Percentiles rank a stretch among this genome's conserved stretches.
These are phyloP conservation scores for Drosophila arawakana DNA, from an alignment of 1,140 invertebrate genomes.

Conservation along the genomic window DNA sequence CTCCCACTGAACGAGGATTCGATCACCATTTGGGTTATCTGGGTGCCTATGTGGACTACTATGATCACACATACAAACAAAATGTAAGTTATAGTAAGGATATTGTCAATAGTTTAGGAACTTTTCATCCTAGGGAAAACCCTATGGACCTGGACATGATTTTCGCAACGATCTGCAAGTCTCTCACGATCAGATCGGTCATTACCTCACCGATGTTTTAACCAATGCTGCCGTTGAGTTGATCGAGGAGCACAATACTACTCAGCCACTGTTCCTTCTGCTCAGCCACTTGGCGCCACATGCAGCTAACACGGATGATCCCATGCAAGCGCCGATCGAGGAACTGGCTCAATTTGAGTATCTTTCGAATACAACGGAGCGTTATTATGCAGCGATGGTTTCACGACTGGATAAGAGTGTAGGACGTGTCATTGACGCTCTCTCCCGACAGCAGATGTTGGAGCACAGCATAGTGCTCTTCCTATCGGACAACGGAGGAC, in stretches of 20 bases:
- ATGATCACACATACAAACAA: slow-evolving; percentile 88
- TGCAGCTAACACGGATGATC: slow-evolving; percentile 88
- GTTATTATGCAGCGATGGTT: slow-evolving; percentile 94
- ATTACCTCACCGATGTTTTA: slow-evolving; percentile 92
- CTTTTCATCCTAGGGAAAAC: slow-evolving; percentile 28
- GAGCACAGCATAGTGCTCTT: slow-evolving; percentile 90
- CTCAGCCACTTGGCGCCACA: slow-evolving; percentile 93
- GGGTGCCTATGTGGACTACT: slow-evolving; percentile 93
- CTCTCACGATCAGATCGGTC: slow-evolving; percentile 86
- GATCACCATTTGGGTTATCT: slow-evolving; percentile 93
- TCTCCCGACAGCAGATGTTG: slow-evolving; percentile 88
- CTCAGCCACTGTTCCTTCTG: slow-evolving; percentile 90
- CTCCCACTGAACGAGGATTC: slow-evolving; percentile 92
- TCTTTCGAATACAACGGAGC: slow-evolving; percentile 89
- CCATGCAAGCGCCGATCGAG: slow-evolving; percentile 91
- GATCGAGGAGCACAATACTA: slow-evolving; percentile 85
- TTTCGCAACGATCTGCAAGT: slow-evolving; percentile 87
- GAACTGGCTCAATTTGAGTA: slow-evolving; percentile 90
- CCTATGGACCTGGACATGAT: slow-evolving; percentile 87
- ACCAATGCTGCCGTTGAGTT: slow-evolving; percentile 89
- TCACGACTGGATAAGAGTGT: slow-evolving; percentile 94
- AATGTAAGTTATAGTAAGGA: slow-evolving; percentile 83
- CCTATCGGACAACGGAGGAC: slow-evolving; percentile 91
- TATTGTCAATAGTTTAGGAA: not conserved
- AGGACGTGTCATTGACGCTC: slow-evolving; percentile 89